Base-by-base conservation (phyloP, 2,797 vertebrate genomes). In the Scolopax bukidnonensis region DNA sequence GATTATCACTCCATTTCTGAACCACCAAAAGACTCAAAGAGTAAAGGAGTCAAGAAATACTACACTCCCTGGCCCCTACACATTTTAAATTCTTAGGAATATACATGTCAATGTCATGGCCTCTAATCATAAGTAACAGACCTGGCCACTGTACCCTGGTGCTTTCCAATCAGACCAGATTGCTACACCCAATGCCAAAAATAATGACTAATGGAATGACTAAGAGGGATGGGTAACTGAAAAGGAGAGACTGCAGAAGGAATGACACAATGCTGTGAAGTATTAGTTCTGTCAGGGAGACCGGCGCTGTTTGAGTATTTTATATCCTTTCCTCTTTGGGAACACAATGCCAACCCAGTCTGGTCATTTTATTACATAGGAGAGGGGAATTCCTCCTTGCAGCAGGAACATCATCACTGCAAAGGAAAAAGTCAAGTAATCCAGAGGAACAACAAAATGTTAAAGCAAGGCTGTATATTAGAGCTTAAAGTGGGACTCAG, bases 201-300 rank as follows among this genome's bases (percentile, higher is more conserved):
- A 83, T 91, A 89, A 91, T 95, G 95, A 95, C 87, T 97, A 95
- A 96, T 73, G 47, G 95, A 94, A 92, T 96, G 87, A 96, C 82
- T 92, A 96, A 95, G 80, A 95, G 92, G 92, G 93, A 96, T 80
- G 84, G 94, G 96, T 93, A 93, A 95, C 64, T 82, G 77, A 87
- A 95, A 90, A 94, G 76, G 88, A 92, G 84, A 95, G 76, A 65
- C 74, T 93, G n/a, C 43, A 84, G 20, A 23, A 64, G 74, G 59
- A 94, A 69, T 92, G 93, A 94, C 89, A 95, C 87, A 95, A 86
- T 92, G 88, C 74, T 77, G 77, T 68, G 38, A 96, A 93, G 53
- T 54, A 94, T 95, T 95, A 95, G 59, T 89, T 92, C 74, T 91
- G 87, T 92, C 76, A 94, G 74, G 40, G 53, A 94, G 51, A 13